A percentile compares a stretch with the other conserved stretches of the same genome.
These are phyloP conservation scores for Suncus etruscus DNA, from an alignment of 2,113 vertebrate genomes.

Conservation along the genomic window DNA sequence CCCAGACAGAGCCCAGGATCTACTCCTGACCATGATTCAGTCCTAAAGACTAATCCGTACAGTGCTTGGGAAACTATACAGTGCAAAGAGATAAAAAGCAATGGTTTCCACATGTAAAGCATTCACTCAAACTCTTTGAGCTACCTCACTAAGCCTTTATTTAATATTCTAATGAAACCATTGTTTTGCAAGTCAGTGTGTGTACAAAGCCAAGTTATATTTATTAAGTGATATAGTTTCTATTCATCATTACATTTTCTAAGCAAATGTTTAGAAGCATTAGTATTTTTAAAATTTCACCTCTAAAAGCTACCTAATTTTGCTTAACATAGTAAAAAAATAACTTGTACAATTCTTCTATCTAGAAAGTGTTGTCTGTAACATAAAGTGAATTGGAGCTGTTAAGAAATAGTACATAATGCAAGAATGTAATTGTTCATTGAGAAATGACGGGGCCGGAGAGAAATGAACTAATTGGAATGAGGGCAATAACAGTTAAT, in stretches of 20 bases:
- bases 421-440: conserved; percentile 61
- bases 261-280: conserved; percentile 75
- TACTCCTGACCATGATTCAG: too few species aligned
- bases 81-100: too few species aligned
- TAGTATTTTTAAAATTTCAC: conserved; percentile 78
- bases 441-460: too few species aligned
- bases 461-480: conserved; percentile 66
- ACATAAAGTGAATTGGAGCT: conserved; percentile 51
- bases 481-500: conserved; percentile 64
- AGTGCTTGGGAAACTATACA: too few species aligned
- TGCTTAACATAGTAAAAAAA: conserved; percentile 76
- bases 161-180: not conserved
- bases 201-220: not conserved
- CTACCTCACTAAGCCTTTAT: not conserved
- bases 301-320: conserved; percentile 80
- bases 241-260: not conserved
- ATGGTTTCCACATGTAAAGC: too few species aligned
- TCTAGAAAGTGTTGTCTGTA: conserved; percentile 71
- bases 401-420: conserved; percentile 28
- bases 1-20: too few species aligned
- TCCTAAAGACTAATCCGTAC: too few species aligned
- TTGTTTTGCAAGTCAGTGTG: not conserved
- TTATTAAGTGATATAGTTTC: not conserved
- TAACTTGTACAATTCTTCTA: conserved; percentile 71
- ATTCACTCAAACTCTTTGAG: too few species aligned